Base-by-base conservation (phyloP, 2,113 vertebrate genomes). In the Campylomormyrus tamandua region DNA sequence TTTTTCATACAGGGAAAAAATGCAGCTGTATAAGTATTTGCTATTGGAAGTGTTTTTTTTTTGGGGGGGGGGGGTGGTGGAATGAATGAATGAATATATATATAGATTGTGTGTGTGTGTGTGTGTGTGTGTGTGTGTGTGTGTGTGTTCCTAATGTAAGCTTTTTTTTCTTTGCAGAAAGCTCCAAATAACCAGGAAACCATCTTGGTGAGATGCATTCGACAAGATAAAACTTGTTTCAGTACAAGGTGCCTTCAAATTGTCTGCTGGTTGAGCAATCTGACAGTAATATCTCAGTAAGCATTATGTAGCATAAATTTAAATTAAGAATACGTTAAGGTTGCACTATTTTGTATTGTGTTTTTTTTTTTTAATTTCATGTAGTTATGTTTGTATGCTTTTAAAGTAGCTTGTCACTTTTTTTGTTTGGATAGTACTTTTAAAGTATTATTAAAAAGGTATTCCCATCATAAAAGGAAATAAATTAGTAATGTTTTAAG, bases 301-400 rank as follows among this genome's bases (percentile, higher is more conserved):
- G 95, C 95, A 92, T 94, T 93, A 95, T 95, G 94, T 96, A 96
- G 95, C 95, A 96, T 90, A 92, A 90, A 93, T 94, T 93, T 94
- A 95, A 95, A 93, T 94, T 94, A 94, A 93, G 88, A 92, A 94
- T 94, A 95, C 92, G 92, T 93, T 94, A 92, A 93, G 93, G 93
- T 95, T 96, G 96, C 96, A 96, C 96, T 96, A 95, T 96, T 95
- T 95, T 93, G 92, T 15, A 94, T 35, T 52, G 46, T 91, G 87
- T 90, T 88, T 11, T 50, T 89, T 42, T 62, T 85, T n/a, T 89
- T 45, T 49, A 83, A 35, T 86, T 74, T 88, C 27, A 50, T 74
- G 58, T 87, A 24, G 39, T 13, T 53, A 87, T 21, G 19, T 88
- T 66, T 90, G 35, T 87, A 87, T 56, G 35, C 66, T 89, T 90